Evolutionary conservation across 1,140 invertebrate genomes (phyloP), one percentile per base, ranked within the genome.

Genomic region (Ceratosolen solmsi): DNA sequence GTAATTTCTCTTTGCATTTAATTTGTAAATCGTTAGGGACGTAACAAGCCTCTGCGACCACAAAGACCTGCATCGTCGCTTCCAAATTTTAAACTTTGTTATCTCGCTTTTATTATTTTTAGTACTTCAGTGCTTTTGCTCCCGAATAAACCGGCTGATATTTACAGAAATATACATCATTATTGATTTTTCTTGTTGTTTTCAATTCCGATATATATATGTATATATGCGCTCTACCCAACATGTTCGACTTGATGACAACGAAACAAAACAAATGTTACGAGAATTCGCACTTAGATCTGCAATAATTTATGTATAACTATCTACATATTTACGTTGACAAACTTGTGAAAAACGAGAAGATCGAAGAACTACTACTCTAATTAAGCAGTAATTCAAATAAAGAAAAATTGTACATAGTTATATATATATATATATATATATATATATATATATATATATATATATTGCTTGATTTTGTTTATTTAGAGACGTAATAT

Each of bases 141-240:
- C 68, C 72, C 75, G 65, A 82, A 79, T 73, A 78, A 72, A 82
- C 63, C 30, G 74, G 41, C 46, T 82, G 54, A 82, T 82, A 82
- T 83, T 79, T 79, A 83, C 82, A 83, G n/a, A 78, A 75, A 75
- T 83, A 11, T 79, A 79, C 82, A 83, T 79, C 33, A 56, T 36
- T 79, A 70, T 65, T 58, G 56, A 75, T 75, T 83, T 79, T 82
- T 79, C 15, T 73, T 27, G 58, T 27, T 30, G 17, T 56, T n/a
- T 78, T 83, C 56, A 83, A 83, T 83, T 83, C 65, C 58, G 46
- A 79, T 73, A 73, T 74, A 82, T 36, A 1, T 60, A 36, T 51
- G 60, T 81, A 51, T 41, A 27, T 56, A 22, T 73, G 68, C 27
- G 17, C 15, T 56, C 58, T 30, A 70, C 51, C 13, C 46, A 56